A percentile compares a stretch with the other conserved stretches of the same genome.
phyloP scores from a whole-genome alignment of 2,888 invertebrate genomes.

The Volucella bombylans region DNA sequence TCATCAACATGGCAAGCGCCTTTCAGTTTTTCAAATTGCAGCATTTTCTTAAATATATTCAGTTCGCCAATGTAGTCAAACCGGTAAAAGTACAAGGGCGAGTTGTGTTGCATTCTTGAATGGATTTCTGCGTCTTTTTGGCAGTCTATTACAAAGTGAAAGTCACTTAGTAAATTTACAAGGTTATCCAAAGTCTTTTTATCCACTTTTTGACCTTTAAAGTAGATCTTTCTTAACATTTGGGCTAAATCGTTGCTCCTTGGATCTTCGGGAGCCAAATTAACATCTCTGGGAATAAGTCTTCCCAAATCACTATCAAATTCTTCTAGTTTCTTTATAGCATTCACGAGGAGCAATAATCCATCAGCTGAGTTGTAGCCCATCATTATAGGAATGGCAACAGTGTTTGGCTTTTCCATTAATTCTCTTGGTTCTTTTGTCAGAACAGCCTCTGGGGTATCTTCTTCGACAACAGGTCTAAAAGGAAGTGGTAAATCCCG shows the following conservation, averaged over 20 bases:
- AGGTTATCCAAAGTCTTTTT: conserved; percentile 82
- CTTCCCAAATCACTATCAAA: conserved; percentile 78
- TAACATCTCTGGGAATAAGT: conserved; percentile 79
- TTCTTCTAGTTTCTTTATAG: conserved; percentile 76
- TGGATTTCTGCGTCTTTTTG: conserved; percentile 78
- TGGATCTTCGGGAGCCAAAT: conserved; percentile 74
- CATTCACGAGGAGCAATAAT: conserved; percentile 79
- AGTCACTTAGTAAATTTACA: conserved; percentile 83
- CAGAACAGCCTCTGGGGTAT: conserved; percentile 78
- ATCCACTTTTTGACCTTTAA: conserved; percentile 80
- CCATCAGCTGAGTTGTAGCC: conserved; percentile 85
- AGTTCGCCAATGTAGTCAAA: conserved; percentile 85
- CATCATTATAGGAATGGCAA: conserved; percentile 83
- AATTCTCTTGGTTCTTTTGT: conserved; percentile 82
- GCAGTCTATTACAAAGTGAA: conserved; percentile 79
- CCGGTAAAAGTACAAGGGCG: conserved; percentile 84
- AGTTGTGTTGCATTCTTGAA: conserved; percentile 75
- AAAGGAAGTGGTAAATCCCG: conserved; percentile 78
- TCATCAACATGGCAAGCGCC: conserved; percentile 87
- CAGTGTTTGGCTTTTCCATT: conserved; percentile 81
- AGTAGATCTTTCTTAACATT: conserved; percentile 82
- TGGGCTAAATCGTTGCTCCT: conserved; percentile 75
- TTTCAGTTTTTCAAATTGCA: conserved; percentile 81
- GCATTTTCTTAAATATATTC: conserved; percentile 83
- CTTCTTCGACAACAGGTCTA: conserved; percentile 79